Conservation (phyloP, 2,888 invertebrate species). For the Cyclophora albipunctata region DNA sequence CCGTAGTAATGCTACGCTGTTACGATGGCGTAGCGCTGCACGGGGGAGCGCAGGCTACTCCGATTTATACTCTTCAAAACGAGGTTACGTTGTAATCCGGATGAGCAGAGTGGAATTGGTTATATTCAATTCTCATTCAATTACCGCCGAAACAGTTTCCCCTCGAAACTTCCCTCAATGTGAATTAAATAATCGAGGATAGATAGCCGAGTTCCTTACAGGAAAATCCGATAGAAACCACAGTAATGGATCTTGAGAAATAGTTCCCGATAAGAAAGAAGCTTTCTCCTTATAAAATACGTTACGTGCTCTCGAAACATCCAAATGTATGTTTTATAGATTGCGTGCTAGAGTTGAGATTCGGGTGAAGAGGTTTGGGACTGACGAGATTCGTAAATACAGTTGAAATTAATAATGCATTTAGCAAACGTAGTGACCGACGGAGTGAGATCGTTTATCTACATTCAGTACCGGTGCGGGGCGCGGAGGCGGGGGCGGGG, state of each 20-base stretch:
- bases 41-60: no score
- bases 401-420: slow-evolving; percentile 1
- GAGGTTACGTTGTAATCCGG: no score
- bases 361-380: background rate
- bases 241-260: slow-evolving; percentile 1
- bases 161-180: background rate
- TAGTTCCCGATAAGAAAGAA: background rate
- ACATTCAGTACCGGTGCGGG: no score
- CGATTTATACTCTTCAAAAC: no score
- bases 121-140: background rate
- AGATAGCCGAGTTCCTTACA: background rate
- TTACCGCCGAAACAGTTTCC: background rate
- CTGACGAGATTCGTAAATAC: background rate
- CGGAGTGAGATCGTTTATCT: no score
- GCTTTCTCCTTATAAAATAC: background rate
- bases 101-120: background rate
- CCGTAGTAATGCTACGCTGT: no score
- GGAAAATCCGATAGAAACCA: background rate
- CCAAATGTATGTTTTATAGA: background rate
- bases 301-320: background rate
- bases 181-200: background rate
- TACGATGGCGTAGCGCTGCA: no score
- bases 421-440: background rate
- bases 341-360: background rate
- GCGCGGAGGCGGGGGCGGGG: no score